phyloP scores from a whole-genome alignment of 1,140 invertebrate genomes.

The Hestina assimilis region DNA sequence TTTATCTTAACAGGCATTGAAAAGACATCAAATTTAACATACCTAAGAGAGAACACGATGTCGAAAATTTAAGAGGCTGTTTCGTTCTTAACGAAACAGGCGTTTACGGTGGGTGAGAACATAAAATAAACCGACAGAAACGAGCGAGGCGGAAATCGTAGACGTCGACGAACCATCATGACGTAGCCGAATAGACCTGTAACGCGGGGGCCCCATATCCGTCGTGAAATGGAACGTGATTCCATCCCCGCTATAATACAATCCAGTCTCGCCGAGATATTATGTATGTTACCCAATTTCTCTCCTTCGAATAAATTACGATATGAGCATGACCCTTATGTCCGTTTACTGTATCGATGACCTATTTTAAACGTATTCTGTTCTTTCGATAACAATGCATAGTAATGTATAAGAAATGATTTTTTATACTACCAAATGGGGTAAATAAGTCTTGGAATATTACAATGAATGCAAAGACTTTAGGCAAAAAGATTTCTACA shows the following conservation, averaged over 20 bases:
- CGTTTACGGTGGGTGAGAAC: conserved; percentile 35
- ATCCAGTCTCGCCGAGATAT: conserved; percentile 24
- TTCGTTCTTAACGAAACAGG: conserved; percentile 26
- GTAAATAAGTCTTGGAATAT: too few relatives aligned
- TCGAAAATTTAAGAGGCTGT: conserved; percentile 12
- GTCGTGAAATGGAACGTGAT: conserved; percentile 69
- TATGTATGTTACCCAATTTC: conserved; percentile 29
- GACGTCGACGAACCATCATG: conserved; percentile 55
- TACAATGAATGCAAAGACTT: too few relatives aligned
- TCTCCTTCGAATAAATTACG: conserved; percentile 24
- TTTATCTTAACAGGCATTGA: not conserved
- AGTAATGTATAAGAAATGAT: too few relatives aligned
- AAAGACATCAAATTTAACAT: not conserved
- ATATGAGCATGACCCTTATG: not conserved
- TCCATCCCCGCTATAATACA: conserved; percentile 44
- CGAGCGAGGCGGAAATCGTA: conserved; percentile 56
- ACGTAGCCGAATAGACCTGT: conserved; percentile 58
- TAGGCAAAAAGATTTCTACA: too few relatives aligned
- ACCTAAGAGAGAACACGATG: not conserved
- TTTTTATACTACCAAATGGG: too few relatives aligned
- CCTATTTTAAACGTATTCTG: not conserved
- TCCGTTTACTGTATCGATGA: not conserved
- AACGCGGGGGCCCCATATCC: conserved; percentile 65
- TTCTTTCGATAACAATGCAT: not conserved
- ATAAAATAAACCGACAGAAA: conserved; percentile 45